Conservation (phyloP, 2,888 invertebrate species). For the Palloptera scutellata region DNA sequence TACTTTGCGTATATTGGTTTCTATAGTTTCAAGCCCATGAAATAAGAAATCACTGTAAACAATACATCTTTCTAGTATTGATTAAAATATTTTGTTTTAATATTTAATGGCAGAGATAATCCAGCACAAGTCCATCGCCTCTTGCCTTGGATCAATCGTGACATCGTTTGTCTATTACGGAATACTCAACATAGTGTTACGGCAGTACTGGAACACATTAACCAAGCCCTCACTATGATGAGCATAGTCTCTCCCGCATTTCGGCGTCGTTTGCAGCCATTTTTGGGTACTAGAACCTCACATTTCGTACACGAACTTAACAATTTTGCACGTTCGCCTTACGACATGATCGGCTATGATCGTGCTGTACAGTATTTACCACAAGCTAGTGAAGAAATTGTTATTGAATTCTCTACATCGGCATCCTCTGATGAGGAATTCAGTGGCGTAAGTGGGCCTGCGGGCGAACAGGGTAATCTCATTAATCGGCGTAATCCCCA, state of each 20-base stretch:
- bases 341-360: slow-evolving; percentile 86
- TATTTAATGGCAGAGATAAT: slow-evolving; percentile 70
- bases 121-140: slow-evolving; percentile 83
- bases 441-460: slow-evolving; percentile 17
- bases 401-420: slow-evolving; percentile 55
- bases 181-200: slow-evolving; percentile 70
- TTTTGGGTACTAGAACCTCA: slow-evolving; percentile 75
- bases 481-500: slow-evolving; percentile 20
- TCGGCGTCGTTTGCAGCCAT: slow-evolving; percentile 73
- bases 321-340: slow-evolving; percentile 86
- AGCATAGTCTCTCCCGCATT: slow-evolving; percentile 72
- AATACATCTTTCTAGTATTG: too few relatives aligned
- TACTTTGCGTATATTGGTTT: too few relatives aligned
- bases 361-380: slow-evolving; percentile 74
- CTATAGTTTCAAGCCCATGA: too few relatives aligned
- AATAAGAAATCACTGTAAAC: too few relatives aligned
- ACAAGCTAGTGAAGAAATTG: slow-evolving; percentile 53
- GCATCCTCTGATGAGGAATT: slow-evolving; percentile 50
- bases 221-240: slow-evolving; percentile 73
- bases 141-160: slow-evolving; percentile 88
- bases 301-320: slow-evolving; percentile 92
- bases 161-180: slow-evolving; percentile 75
- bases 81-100: too few relatives aligned
- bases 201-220: slow-evolving; percentile 74
- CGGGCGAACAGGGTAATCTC: slow-evolving; percentile 20